phyloP scores from a whole-genome alignment of 2,113 vertebrate genomes.

The Mugil cephalus region DNA sequence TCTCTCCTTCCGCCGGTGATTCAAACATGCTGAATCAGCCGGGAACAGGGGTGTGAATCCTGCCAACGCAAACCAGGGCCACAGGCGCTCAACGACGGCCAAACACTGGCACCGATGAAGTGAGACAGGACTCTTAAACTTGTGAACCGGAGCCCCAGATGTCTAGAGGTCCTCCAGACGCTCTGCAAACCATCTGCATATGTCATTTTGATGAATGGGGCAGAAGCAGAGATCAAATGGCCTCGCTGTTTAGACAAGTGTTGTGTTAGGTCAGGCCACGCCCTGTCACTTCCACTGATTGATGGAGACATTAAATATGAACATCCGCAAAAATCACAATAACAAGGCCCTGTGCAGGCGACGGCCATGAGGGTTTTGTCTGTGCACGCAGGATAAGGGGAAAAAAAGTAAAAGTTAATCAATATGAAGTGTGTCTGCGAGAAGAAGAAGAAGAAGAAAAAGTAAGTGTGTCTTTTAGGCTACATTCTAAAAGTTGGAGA shows the following conservation, averaged over 20 bases:
- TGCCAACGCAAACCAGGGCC: no score
- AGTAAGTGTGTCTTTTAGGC: slow-evolving; percentile 9
- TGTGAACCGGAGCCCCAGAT: slow-evolving; percentile 21
- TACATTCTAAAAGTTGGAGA: slow-evolving; percentile 1
- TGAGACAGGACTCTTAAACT: slow-evolving; percentile 1
- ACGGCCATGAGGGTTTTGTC: slow-evolving; percentile 6
- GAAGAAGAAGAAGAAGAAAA: slow-evolving; percentile 19
- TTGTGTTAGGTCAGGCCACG: slow-evolving; percentile 30
- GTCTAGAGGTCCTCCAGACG: slow-evolving; percentile 24
- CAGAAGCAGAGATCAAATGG: slow-evolving; percentile 55
- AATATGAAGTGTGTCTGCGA: slow-evolving; percentile 33
- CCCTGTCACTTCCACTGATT: slow-evolving; percentile 58
- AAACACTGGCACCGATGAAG: no score
- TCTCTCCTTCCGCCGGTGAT: no score
- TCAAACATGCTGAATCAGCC: no score
- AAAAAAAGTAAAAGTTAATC: slow-evolving; percentile 24
- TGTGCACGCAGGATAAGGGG: not conserved
- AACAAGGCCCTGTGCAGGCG: not conserved
- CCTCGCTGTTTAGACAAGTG: slow-evolving; percentile 54
- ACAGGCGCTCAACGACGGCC: no score
- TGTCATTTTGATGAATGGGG: slow-evolving; percentile 69
- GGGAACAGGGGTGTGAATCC: no score
- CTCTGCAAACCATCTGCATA: slow-evolving; percentile 52
- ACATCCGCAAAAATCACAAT: slow-evolving; percentile 17
- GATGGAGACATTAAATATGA: slow-evolving; percentile 52